A percentile compares a stretch with the other conserved stretches of the same genome.
phyloP scores from a whole-genome alignment of 2,113 vertebrate species.

The Caloenas nicobarica region DNA sequence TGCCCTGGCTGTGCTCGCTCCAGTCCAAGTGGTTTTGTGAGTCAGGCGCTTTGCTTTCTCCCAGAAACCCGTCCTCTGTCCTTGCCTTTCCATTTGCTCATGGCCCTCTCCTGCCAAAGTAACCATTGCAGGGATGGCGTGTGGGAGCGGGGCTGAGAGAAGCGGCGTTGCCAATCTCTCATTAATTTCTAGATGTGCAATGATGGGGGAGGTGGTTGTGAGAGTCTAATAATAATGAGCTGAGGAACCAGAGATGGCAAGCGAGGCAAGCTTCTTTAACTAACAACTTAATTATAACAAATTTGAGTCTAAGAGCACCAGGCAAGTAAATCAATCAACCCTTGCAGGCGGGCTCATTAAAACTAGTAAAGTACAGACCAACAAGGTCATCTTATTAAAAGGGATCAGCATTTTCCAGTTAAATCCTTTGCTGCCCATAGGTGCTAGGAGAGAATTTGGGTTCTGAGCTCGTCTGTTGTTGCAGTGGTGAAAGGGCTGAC shows the following conservation, averaged over 20 bases:
- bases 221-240: conserved; percentile 44
- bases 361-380: conserved; percentile 17
- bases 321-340: conserved; percentile 67
- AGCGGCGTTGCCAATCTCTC: not conserved
- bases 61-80: conserved; percentile 35
- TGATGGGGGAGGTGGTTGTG: conserved; percentile 39
- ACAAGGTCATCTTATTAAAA: conserved; percentile 64
- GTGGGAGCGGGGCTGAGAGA: not conserved
- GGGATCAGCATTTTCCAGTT: conserved; percentile 49
- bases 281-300: conserved; percentile 66
- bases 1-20: not conserved
- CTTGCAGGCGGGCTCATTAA: conserved; percentile 58
- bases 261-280: conserved; percentile 32
- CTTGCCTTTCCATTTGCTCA: conserved; percentile 74
- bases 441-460: not conserved
- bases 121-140: not conserved
- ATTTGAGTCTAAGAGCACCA: conserved; percentile 22
- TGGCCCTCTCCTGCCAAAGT: conserved; percentile 72
- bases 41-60: conserved; percentile 40
- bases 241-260: conserved; percentile 31
- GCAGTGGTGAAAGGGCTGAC: not conserved
- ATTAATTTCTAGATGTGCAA: conserved; percentile 59
- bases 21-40: conserved; percentile 45
- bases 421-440: conserved; percentile 23
- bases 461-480: not conserved